These are phyloP conservation scores for Baryphthengus martii DNA, from an alignment of 2,113 vertebrate species.

Conservation along the genomic window DNA sequence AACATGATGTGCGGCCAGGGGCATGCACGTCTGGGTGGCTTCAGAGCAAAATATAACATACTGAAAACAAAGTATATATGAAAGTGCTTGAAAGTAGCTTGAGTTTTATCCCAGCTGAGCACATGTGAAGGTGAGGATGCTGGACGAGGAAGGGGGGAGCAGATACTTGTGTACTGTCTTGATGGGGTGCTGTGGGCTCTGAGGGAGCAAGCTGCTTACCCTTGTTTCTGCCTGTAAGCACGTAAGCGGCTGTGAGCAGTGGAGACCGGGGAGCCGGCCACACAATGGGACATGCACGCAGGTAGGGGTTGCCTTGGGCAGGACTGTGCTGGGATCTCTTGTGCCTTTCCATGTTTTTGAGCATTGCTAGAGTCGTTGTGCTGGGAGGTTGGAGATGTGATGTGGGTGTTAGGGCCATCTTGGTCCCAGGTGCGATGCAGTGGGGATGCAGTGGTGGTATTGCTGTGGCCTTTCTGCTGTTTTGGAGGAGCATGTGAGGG, in stretches of 20 bases:
- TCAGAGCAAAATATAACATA: background rate
- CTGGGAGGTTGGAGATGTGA: background rate
- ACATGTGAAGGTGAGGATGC: background rate
- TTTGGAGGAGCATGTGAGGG: background rate
- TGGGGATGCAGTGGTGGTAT: rapidly evolving
- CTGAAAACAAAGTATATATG: background rate
- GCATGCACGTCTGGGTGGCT: background rate
- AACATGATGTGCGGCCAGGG: background rate
- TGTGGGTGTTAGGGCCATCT: background rate
- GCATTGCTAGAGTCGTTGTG: background rate
- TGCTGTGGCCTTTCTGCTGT: background rate
- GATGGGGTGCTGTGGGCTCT: background rate
- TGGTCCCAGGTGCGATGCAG: rapidly evolving
- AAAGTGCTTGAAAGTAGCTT: background rate
- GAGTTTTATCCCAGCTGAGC: background rate
- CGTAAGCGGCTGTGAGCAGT: background rate
- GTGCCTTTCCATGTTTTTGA: rapidly evolving
- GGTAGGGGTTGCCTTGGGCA: rapidly evolving
- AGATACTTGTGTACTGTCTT: background rate
- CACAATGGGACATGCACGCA: rapidly evolving
- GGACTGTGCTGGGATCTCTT: rapidly evolving
- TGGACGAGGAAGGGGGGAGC: background rate
- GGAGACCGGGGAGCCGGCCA: background rate
- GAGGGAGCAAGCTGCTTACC: constrained; percentile 12
- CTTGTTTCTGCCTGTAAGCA: background rate